Base-by-base conservation (phyloP, 2,113 vertebrate species). In the Psophia crepitans region DNA sequence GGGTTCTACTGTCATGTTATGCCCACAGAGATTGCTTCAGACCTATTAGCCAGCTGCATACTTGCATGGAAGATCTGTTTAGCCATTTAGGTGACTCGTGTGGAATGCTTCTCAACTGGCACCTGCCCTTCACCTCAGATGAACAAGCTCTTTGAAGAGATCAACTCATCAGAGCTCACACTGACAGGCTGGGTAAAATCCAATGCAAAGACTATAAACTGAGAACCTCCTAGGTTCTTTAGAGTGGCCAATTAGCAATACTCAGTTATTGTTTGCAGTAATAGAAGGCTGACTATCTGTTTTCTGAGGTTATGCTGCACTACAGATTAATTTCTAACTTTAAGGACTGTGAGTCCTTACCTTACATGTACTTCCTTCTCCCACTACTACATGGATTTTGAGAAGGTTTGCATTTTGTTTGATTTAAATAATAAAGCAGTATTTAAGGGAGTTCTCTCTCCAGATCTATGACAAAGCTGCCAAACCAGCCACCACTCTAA, bases 401-500 rank as follows among this genome's bases (percentile, higher is more conserved):
- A 87, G 69, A 86, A 75, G 53, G 58, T 71, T 76, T 96, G 33
- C 7, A 10, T 87, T 87, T 87, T 76, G 35, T 48, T 90, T 68
- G 14, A 58, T 83, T 80, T 89, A 85, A 96, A 93, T 56, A 87
- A 90, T 39, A 66, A 70, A 87, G 32, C 53, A 76, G 7, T 35
- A 58, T 84, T 75, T 60, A 63, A 81, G 48, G 79, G 44, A 78
- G 11, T 41, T 74, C 37, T 82, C 61, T 87, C 57, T 63, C 35
- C 65, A 73, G 65, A 95, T 87, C 91, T 76, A 82, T 16, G 57
- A 89, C 46, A 76, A 87, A 76, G 84, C 81, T 96, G 93, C 90
- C 87, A 96, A 96, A 91, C 49, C 94, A 93, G 78, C 49, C 78
- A 87, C 41, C 30, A 19, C 87, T 83, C 63, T 22, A 83, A 49